Conservation (phyloP, 2,797 vertebrate species). For the Megaceryle alcyon region DNA sequence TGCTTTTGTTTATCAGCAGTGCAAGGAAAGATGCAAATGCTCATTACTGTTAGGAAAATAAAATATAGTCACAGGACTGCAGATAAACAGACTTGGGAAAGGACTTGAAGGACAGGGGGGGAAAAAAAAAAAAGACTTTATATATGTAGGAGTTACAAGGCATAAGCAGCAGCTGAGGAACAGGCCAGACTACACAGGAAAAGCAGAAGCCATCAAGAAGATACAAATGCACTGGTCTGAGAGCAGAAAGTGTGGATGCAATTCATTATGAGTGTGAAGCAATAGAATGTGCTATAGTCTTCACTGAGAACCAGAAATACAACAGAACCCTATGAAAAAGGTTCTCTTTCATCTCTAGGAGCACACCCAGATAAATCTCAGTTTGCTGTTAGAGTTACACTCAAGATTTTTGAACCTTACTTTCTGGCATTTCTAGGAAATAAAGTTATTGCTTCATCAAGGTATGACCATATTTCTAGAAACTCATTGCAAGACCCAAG, state of each 20-base stretch:
- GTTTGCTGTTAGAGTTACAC: background rate
- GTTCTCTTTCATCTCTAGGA: background rate
- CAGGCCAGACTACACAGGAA: background rate
- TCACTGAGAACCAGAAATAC: background rate
- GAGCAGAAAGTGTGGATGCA: background rate
- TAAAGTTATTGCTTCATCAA: background rate
- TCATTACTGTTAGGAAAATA: background rate
- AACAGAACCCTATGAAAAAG: background rate
- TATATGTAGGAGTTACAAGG: background rate
- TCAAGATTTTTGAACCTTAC: background rate
- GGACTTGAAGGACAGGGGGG: background rate
- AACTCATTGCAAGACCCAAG: background rate
- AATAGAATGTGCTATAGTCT: background rate
- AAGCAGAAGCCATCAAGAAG: background rate
- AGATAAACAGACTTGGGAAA: background rate
- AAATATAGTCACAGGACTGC: accelerated
- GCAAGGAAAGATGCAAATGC: background rate
- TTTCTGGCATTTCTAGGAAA: background rate
- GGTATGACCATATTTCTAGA: background rate
- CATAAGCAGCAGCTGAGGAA: background rate
- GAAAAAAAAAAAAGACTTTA: background rate
- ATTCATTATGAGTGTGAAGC: background rate
- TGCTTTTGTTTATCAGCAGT: background rate
- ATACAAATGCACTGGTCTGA: background rate
- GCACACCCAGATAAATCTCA: background rate